These are phyloP conservation scores for Calycopis cecrops DNA, from an alignment of 1,140 invertebrate species.

Conservation along the genomic window DNA sequence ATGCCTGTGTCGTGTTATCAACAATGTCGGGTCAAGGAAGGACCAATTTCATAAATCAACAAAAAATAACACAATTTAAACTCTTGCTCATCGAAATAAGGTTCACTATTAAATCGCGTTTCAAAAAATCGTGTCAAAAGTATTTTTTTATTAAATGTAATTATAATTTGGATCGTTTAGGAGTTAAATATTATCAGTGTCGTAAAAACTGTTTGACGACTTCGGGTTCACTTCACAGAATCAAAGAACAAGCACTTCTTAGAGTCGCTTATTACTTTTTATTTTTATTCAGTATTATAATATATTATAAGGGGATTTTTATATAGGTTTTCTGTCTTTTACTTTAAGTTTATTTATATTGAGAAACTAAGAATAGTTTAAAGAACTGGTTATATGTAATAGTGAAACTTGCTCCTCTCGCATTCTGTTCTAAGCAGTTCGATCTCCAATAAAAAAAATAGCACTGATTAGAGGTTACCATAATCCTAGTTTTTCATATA, in stretches of 20 bases:
- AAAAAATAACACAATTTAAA: neutral
- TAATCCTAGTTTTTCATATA: no score
- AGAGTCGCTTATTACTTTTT: conserved; percentile 21
- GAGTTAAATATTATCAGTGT: conserved; percentile 66
- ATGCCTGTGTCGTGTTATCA: conserved; percentile 61
- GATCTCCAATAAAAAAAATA: no score
- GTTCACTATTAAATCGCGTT: conserved; percentile 6
- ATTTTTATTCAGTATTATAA: no score
- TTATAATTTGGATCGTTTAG: conserved; percentile 70
- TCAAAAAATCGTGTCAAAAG: neutral
- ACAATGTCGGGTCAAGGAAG: conserved; percentile 33
- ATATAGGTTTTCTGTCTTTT: no score
- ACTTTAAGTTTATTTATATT: no score
- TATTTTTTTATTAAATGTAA: conserved; percentile 50
- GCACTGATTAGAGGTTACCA: no score
- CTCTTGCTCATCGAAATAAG: conserved; percentile 12
- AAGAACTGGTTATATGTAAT: no score
- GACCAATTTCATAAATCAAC: conserved; percentile 21
- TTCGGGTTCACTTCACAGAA: conserved; percentile 58
- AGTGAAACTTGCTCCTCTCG: no score
- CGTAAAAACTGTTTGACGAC: conserved; percentile 64
- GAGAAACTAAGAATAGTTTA: no score
- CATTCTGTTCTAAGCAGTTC: no score
- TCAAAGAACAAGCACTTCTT: conserved; percentile 35
- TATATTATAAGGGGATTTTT: no score